A percentile compares a stretch with the other conserved stretches of the same genome.
Evolutionary conservation across 2,888 invertebrate genomes (phyloP).

Genomic region (Coelopa pilipes): DNA sequence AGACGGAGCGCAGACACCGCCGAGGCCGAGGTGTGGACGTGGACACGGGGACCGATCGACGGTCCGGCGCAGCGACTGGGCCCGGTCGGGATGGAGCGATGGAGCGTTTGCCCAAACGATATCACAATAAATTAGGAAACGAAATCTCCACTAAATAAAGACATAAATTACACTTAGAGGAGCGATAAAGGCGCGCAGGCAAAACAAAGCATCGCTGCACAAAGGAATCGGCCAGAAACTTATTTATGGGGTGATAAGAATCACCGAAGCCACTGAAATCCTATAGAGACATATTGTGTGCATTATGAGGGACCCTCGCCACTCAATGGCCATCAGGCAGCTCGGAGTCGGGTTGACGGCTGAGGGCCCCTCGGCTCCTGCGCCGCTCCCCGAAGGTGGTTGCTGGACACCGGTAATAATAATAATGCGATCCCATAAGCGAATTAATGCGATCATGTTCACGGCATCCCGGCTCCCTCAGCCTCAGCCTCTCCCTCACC

Average conservation of each 20-base stretch:
- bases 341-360: conserved; percentile 24
- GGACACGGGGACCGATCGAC: background rate
- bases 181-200: conserved; percentile 45
- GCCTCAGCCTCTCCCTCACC: background rate
- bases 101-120: conserved; percentile 59
- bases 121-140: conserved; percentile 66
- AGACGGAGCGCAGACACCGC: conserved; percentile 11
- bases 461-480: conserved; percentile 13
- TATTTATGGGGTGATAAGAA: conserved; percentile 67
- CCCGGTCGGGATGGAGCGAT: conserved; percentile 16
- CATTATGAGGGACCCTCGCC: conserved; percentile 48
- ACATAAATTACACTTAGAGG: conserved; percentile 64
- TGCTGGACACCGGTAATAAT: conserved; percentile 33
- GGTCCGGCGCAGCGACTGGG: too few relatives aligned
- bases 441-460: conserved; percentile 37
- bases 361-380: too few relatives aligned
- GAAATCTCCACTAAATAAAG: conserved; percentile 66
- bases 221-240: conserved; percentile 60
- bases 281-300: conserved; percentile 65
- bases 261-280: conserved; percentile 67
- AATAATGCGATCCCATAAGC: conserved; percentile 34
- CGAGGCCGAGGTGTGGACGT: conserved; percentile 38
- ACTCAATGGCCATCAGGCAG: background rate
- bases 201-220: conserved; percentile 33
- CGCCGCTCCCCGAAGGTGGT: conserved; percentile 10